These are phyloP conservation scores for Macrobrachium rosenbergii DNA, from an alignment of 1,140 invertebrate genomes.

Conservation along the genomic window DNA sequence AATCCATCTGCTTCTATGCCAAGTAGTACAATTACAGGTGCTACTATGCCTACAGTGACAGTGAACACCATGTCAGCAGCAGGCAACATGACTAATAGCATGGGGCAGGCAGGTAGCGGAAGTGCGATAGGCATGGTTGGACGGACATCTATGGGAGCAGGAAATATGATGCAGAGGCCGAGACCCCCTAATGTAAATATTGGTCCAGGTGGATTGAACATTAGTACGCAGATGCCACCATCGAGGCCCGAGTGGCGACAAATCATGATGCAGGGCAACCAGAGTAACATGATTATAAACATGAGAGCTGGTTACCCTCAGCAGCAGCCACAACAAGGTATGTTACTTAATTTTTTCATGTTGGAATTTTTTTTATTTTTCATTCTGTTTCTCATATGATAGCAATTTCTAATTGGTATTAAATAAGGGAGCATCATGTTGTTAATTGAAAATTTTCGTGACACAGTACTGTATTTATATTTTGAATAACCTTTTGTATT, in stretches of 20 bases:
- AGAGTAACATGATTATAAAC: slow-evolving; percentile 57
- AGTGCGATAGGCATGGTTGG: slow-evolving; percentile 52
- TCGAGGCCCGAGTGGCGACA: slow-evolving; percentile 61
- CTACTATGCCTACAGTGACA: slow-evolving; percentile 58
- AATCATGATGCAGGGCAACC: slow-evolving; percentile 62
- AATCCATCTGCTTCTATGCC: slow-evolving; percentile 55
- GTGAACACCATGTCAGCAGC: slow-evolving; percentile 61
- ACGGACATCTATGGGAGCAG: slow-evolving; percentile 41
- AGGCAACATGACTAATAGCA: slow-evolving; percentile 41
- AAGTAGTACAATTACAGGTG: slow-evolving; percentile 48
- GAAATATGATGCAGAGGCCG: slow-evolving; percentile 52
- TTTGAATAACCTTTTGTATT: background rate
- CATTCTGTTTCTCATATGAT: background rate
- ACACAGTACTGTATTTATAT: background rate
- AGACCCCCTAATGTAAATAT: slow-evolving; percentile 64
- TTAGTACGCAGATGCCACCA: slow-evolving; percentile 60
- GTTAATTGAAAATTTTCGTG: background rate
- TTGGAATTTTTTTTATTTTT: background rate
- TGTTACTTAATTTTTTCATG: background rate
- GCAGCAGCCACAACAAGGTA: slow-evolving; percentile 63
- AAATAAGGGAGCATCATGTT: background rate
- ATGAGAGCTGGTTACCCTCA: slow-evolving; percentile 62
- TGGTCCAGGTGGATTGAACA: slow-evolving; percentile 59
- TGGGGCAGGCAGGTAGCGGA: slow-evolving; percentile 42
- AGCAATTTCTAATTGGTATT: too few relatives aligned